phyloP scores from a whole-genome alignment of 2,888 invertebrate species.

The Pristionchus fissidentatus region DNA sequence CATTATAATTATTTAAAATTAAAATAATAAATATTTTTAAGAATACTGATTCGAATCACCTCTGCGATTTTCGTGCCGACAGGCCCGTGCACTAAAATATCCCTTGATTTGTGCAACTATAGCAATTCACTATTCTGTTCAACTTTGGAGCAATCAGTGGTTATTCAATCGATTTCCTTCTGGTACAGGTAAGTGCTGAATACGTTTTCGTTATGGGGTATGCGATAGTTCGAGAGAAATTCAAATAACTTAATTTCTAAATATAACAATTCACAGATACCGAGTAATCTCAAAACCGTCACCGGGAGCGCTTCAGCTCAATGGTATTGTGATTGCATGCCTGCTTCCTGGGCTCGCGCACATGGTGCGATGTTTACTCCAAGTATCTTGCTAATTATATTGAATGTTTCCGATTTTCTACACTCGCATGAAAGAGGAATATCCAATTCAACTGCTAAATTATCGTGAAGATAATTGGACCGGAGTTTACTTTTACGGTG shows the following conservation, averaged over 20 bases:
- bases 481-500: background rate
- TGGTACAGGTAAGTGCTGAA: slow-evolving; percentile 28
- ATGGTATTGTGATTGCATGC: background rate
- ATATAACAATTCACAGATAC: background rate
- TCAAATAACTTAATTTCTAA: background rate
- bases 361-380: background rate
- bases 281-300: background rate
- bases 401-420: background rate
- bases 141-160: background rate
- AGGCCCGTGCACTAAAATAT: background rate
- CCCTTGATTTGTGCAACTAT: background rate
- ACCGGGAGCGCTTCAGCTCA: background rate
- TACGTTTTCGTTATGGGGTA: too few relatives aligned
- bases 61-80: background rate
- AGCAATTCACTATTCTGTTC: background rate
- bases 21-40: too few relatives aligned
- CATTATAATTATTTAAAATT: too few relatives aligned
- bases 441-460: background rate
- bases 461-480: background rate
- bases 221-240: too few relatives aligned
- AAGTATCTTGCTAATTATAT: background rate
- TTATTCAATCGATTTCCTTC: background rate
- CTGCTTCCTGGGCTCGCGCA: background rate
- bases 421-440: background rate
- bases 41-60: background rate